Percentiles rank a stretch among this genome's conserved stretches.
phyloP scores from a whole-genome alignment of 35 echinoderm and acorn worm species.

The Hemicentrotus pulcherrimus region DNA sequence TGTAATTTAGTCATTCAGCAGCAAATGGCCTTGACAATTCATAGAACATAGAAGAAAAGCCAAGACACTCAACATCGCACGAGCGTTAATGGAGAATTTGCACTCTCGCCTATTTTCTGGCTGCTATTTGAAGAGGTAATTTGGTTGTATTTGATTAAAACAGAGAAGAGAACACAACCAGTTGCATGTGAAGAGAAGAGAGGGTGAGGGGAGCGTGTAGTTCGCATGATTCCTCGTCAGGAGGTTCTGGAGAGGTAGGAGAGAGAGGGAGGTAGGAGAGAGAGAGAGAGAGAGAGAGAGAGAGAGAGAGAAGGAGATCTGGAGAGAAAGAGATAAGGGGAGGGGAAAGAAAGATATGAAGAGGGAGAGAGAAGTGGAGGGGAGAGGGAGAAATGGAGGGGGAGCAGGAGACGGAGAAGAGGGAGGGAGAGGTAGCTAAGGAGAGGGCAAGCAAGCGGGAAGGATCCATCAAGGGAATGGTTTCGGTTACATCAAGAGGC shows the following conservation, averaged over 20 bases:
- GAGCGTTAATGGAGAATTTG: conserved; percentile 54
- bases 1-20: conserved; percentile 52
- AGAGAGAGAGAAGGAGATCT: not conserved
- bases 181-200: conserved; percentile 22
- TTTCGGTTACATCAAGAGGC: conserved; percentile 46
- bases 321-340: not conserved
- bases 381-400: not conserved
- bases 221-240: not conserved
- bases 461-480: conserved; percentile 35
- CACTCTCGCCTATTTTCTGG: conserved; percentile 40
- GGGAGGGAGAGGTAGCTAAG: not conserved
- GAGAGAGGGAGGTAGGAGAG: not conserved
- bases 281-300: not conserved
- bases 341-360: not conserved
- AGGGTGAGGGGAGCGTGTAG: not conserved
- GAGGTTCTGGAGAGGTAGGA: not conserved
- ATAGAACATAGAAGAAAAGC: conserved; percentile 20
- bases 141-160: conserved; percentile 56
- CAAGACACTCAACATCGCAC: conserved; percentile 33
- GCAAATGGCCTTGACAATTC: conserved; percentile 49
- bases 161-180: conserved; percentile 43
- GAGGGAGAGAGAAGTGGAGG: not conserved
- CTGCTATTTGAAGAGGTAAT: conserved; percentile 52
- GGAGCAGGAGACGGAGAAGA: not conserved
- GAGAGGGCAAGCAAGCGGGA: not conserved